Evolutionary conservation across 1,140 invertebrate species (phyloP), one percentile per base, ranked within the genome.

Genomic region (Coelopa frigida): DNA sequence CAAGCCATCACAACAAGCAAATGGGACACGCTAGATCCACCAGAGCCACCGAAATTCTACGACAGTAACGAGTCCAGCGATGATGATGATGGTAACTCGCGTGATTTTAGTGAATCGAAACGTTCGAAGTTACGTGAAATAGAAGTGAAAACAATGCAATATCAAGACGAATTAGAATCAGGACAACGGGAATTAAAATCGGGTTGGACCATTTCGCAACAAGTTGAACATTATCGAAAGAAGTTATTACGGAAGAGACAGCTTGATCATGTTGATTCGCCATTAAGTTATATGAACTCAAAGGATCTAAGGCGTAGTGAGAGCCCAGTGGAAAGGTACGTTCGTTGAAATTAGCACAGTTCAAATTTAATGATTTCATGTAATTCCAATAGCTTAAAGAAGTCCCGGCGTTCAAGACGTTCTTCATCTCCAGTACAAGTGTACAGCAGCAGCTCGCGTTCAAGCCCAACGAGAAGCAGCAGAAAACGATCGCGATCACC

Each of bases 81-180:
- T 27, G 59, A 60, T 0, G 63, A 58, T 32, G 51, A 48, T 0
- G 50, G 77, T 56, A 75, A 77, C 59, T 23, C 18, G 17, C 22
- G 35, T 5, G 36, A 18, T 42, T 44, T 32, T 10, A 39, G 18
- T 61, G 84, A 92, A 70, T 84, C 89, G 62, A 80, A 84, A 53
- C 78, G 93, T 29, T 81, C 80, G 51, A 86, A 87, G 68, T 72
- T 98, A 29, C 76, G 93, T 41, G 92, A 95, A 70, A 90, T 98
- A 55, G 94, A 98, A 76, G 73, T 95, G 33, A 93, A 94, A 74
- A 89, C 91, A 12, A 79, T 96, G 73, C 87, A 92, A 61, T 97
- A 94, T 75, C 92, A 95, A 73, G 94, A 98, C 75, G 93, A 97
- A 72, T 70, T 97, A 35, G 94, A 97, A 73, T 84, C 82, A 14